Evolutionary conservation across 2,797 vertebrate species (phyloP), one percentile per base, ranked within the genome.

Genomic region (Salmo trutta): DNA sequence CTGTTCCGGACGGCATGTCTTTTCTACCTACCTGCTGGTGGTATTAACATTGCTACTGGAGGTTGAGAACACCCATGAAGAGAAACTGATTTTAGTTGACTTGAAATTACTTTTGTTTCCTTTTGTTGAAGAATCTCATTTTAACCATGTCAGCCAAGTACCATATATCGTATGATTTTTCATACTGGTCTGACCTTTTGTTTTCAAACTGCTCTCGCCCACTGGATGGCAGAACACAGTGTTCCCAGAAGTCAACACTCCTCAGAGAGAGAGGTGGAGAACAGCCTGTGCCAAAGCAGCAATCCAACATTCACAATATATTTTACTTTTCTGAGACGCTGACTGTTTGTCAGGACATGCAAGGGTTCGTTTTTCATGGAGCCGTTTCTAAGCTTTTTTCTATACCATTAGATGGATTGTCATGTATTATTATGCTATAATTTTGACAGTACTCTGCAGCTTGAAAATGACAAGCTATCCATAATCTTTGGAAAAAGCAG

Each of bases 401-500:
- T 72, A 68, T 64, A 62, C 31, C 12, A 36, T 59, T 77, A 21
- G 10, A 47, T 47, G 41, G 41, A 47, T 47, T 12, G 2, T 71
- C 72, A 59, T 70, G 80, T 73, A 74, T 74, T 19, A 56, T 76
- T 64, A 51, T 70, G 21, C 66, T 64, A 33, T 19, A 56, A 21
- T 47, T 79, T 53, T 71, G 71, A 73, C 71, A 65, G 65, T 52
- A 70, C 65, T 65, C 51, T n/a, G 73, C 19, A 74, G 72, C 71
- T 51, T 75, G 71, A 73, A 77, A 53, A 75, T 82, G 79, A 74
- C 72, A 78, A 64, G 59, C 36, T 36, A 70, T 68, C 56, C 52
- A 75, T 84, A 80, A 82, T 83, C 81, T 74, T 77, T 83, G 69
- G 75, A 76, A 76, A 78, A 68, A 76, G 19, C 72, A 68, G 69